Percentiles rank a stretch among this genome's conserved stretches.
Conservation (phyloP, 2,888 invertebrate species). For the Epinotia ramella region DNA sequence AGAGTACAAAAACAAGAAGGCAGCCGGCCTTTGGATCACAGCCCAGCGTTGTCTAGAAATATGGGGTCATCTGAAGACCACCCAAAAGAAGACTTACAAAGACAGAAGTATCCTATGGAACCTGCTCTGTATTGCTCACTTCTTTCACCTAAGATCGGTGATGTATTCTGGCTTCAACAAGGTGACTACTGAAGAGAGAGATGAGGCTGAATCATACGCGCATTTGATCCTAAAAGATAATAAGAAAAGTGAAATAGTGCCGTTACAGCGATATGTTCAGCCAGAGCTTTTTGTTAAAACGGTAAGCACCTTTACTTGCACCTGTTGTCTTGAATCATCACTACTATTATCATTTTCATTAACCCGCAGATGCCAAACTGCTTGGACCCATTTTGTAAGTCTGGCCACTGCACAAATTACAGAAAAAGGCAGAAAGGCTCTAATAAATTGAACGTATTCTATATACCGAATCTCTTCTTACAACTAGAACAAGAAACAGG, state of each 20-base stretch:
- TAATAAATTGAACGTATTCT: too few relatives aligned
- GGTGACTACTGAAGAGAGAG: constrained; percentile 60
- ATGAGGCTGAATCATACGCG: constrained; percentile 62
- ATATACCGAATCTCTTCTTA: too few relatives aligned
- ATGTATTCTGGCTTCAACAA: constrained; percentile 33
- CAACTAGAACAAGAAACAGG: too few relatives aligned
- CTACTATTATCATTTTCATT: too few relatives aligned
- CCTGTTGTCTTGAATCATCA: too few relatives aligned
- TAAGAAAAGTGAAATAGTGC: constrained; percentile 51
- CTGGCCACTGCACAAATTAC: too few relatives aligned
- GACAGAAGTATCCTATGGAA: constrained; percentile 63
- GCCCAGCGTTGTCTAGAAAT: constrained; percentile 68
- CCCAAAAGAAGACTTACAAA: constrained; percentile 58
- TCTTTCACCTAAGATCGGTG: constrained; percentile 55
- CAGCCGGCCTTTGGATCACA: constrained; percentile 66
- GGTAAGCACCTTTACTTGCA: constrained; percentile 48
- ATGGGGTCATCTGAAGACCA: constrained; percentile 66
- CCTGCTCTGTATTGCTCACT: constrained; percentile 67
- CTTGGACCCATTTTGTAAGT: too few relatives aligned
- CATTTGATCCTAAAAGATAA: constrained; percentile 58
- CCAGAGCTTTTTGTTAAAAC: constrained; percentile 61
- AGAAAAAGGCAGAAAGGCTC: too few relatives aligned
- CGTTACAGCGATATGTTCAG: constrained; percentile 60
- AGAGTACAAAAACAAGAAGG: constrained; percentile 64
- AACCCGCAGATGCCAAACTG: too few relatives aligned